Base-by-base conservation (phyloP, 2,888 invertebrate genomes). In the Calliopum simillimum region DNA sequence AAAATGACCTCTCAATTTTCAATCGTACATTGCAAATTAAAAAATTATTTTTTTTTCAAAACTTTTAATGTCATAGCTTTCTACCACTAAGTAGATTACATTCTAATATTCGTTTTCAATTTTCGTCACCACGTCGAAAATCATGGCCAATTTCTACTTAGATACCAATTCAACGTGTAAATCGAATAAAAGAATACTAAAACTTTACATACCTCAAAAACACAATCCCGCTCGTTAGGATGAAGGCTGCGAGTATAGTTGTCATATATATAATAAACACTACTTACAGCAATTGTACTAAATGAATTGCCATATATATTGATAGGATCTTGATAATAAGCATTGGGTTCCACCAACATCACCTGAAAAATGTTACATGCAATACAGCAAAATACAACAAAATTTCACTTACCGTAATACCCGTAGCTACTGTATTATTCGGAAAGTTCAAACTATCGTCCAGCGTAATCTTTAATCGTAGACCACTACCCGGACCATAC, bases 211-310 rank as follows among this genome's bases (percentile, higher is more conserved):
- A 80, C 80, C 43, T 80, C 76, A 71, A 78, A 79, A 2, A 83
- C 74, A 51, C 84, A 85, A 14, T 78, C 70, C 1, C 84, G 74
- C 16, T 76, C 72, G 1, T 53, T 56, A 6, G 78, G 76, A 1
- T 78, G 51, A 47, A 79, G n/a, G 1, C 74, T 64, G 4, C 72
- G 73, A 0, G 84, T 83, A 1, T 69, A 62, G 2, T 78, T 70
- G 25, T 81, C 80, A 41, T 77, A 80, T 56, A 74, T 80, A 62
- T 78, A 78, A 13, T 79, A 76, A 1, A 79, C 70, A 0, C 81
- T 79, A 12, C 76, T 74, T 0, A 84, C 59, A 12, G 77, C 76
- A 12, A 84, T 73, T 4, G 73, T 70, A 0, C 78, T 78, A n/a
- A 76, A 71, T 0, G 78, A 75, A 46, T 80, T 75, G 1, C 78